Percentiles rank a stretch among this genome's conserved stretches.
phyloP scores from a whole-genome alignment of 2,888 invertebrate genomes.

The Megastigmus dorsalis region DNA sequence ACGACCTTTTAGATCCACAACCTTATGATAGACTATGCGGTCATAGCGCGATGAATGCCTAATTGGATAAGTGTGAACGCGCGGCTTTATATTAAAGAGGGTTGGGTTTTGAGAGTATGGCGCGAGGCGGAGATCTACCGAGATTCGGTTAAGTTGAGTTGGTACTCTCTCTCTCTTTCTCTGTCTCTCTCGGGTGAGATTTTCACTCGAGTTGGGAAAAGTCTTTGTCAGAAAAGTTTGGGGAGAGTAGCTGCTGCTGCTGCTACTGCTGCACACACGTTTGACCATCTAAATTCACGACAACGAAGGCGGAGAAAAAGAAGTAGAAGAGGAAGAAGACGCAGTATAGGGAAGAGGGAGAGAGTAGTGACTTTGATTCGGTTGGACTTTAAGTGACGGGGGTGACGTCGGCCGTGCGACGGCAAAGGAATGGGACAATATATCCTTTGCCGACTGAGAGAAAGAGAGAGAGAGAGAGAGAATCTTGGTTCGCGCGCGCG shows the following conservation, averaged over 20 bases:
- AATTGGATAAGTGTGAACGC: no score
- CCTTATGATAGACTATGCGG: no score
- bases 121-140: no score
- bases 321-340: no score
- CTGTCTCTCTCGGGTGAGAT: background rate
- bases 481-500: background rate
- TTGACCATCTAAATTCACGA: conserved; percentile 15
- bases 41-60: no score
- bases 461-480: no score
- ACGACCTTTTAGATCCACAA: no score
- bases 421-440: conserved; percentile 59
- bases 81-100: no score
- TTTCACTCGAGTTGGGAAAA: conserved; percentile 20
- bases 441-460: no score
- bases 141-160: no score
- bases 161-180: background rate
- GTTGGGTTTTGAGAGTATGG: no score
- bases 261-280: background rate
- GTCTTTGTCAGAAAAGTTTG: conserved; percentile 4
- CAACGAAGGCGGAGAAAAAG: background rate
- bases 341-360: background rate
- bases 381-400: background rate
- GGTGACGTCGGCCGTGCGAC: background rate
- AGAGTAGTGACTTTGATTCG: conserved; percentile 14
- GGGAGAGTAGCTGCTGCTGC: background rate